Evolutionary conservation across 2,113 vertebrate species (phyloP).

Genomic region (Phaethon lepturus): DNA sequence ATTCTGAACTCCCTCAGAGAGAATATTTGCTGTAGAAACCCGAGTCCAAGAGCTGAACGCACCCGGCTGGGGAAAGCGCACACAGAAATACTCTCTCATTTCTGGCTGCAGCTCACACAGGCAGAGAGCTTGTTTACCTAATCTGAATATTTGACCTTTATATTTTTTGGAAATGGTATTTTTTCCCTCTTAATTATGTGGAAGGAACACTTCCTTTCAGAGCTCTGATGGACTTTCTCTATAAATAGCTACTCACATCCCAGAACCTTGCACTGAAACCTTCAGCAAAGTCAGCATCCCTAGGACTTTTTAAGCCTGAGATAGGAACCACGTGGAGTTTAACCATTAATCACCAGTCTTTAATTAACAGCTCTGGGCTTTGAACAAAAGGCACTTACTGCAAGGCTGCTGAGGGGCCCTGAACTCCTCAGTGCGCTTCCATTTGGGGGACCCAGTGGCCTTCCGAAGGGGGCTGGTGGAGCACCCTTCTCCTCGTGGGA

Average conservation of each 20-base stretch:
- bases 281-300: conserved; percentile 83
- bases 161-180: conserved; percentile 22
- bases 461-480: conserved; percentile 65
- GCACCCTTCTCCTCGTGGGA: background rate
- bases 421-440: conserved; percentile 70
- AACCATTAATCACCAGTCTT: conserved; percentile 96
- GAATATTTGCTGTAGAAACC: background rate
- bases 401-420: conserved; percentile 70
- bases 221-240: conserved; percentile 55
- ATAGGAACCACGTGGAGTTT: conserved; percentile 73
- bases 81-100: background rate
- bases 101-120: background rate
- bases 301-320: conserved; percentile 76
- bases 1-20: background rate
- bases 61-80: background rate
- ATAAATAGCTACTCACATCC: conserved; percentile 74
- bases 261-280: conserved; percentile 65
- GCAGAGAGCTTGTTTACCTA: conserved; percentile 42
- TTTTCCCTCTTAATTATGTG: conserved; percentile 30
- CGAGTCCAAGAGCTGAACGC: background rate
- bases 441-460: conserved; percentile 50
- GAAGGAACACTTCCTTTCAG: conserved; percentile 28
- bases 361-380: conserved; percentile 97
- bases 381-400: conserved; percentile 80
- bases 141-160: conserved; percentile 61